A percentile compares a stretch with the other conserved stretches of the same genome.
phyloP scores from a whole-genome alignment of 2,113 vertebrate genomes.

The Prinia subflava region DNA sequence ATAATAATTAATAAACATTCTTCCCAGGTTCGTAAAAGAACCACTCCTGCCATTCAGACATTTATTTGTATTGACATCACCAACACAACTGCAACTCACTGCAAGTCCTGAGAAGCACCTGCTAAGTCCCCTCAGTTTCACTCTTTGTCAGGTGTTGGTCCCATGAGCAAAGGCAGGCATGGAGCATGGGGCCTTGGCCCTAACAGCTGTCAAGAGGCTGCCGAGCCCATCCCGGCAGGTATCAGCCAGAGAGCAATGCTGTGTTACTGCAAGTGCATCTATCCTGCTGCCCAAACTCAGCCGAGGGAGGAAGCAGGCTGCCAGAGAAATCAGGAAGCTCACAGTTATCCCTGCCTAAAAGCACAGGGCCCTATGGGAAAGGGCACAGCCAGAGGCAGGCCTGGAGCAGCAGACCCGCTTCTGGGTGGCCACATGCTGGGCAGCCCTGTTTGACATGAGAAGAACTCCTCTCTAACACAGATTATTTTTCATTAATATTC shows the following conservation, averaged over 20 bases:
- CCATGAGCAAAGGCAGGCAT: not conserved
- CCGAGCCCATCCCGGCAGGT: not conserved
- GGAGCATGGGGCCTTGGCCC: accelerated
- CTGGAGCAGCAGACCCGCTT: accelerated
- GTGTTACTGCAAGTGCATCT: not conserved
- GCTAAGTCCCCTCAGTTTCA: not conserved
- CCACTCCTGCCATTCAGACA: not conserved
- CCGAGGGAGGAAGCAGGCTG: not conserved
- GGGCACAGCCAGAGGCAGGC: not conserved
- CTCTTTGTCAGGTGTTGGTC: not conserved
- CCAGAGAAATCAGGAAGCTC: not conserved
- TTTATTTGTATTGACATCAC: not conserved
- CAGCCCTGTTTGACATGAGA: not conserved
- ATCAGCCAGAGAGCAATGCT: not conserved
- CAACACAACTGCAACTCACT: not conserved
- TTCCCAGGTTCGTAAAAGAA: not conserved
- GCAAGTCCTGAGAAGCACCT: not conserved
- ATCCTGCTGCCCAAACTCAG: not conserved
- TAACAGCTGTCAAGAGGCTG: not conserved
- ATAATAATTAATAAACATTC: not conserved
- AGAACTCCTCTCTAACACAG: not conserved
- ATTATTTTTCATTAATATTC: not conserved
- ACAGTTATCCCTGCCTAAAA: accelerated
- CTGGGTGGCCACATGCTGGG: accelerated
- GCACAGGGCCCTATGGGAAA: not conserved